Conservation (phyloP, 2,888 invertebrate species). For the Biston stratarius region DNA sequence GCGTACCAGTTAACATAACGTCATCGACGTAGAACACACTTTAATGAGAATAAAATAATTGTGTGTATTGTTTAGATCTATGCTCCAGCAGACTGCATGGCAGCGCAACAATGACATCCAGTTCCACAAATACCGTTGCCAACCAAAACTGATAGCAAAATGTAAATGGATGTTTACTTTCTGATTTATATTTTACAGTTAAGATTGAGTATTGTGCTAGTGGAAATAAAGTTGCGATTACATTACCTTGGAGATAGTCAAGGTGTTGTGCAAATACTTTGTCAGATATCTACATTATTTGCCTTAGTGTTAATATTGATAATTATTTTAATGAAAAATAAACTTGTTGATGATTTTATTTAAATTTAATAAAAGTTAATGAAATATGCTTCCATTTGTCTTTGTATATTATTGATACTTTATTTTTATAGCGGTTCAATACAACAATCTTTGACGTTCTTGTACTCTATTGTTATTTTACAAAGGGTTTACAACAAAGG, state of each 20-base stretch:
- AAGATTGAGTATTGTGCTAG: slow-evolving; percentile 9
- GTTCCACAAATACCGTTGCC: slow-evolving; percentile 41
- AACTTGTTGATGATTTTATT: slow-evolving; percentile 17
- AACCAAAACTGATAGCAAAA: slow-evolving; percentile 51
- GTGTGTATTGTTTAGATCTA: slow-evolving; percentile 26
- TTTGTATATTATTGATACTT: slow-evolving; percentile 13
- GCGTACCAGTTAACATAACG: slow-evolving; percentile 31
- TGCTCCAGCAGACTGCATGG: slow-evolving; percentile 50
- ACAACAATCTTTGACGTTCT: slow-evolving; percentile 49
- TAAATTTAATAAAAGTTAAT: too few species aligned
- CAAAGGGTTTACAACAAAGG: slow-evolving; percentile 57
- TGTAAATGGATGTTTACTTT: slow-evolving; percentile 33
- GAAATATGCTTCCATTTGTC: slow-evolving; percentile 1
- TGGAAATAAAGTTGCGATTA: slow-evolving; percentile 30
- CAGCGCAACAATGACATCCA: slow-evolving; percentile 46
- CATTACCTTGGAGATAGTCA: slow-evolving; percentile 33
- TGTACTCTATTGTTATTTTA: slow-evolving; percentile 48
- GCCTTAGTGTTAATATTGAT: slow-evolving; percentile 25
- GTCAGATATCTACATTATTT: slow-evolving; percentile 37
- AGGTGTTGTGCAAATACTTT: slow-evolving; percentile 54
- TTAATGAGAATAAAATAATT: slow-evolving; percentile 30
- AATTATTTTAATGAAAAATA: not conserved
- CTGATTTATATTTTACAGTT: slow-evolving; percentile 22
- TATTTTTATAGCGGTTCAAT: slow-evolving; percentile 30
- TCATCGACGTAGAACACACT: slow-evolving; percentile 33